Evolutionary conservation across 1,140 invertebrate species (phyloP).

Genomic region (Drosophila burlai): DNA sequence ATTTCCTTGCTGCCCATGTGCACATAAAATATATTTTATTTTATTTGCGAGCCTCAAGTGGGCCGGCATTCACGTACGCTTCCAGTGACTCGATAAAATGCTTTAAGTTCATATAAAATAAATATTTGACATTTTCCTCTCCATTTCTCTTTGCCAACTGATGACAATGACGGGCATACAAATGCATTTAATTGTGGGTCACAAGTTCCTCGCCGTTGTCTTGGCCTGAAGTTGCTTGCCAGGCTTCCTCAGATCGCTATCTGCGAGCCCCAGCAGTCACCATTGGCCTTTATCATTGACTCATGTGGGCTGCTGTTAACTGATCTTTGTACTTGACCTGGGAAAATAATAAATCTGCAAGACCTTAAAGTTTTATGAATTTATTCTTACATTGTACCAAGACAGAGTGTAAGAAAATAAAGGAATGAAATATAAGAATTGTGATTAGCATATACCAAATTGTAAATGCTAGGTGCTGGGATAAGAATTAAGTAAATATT

Average conservation of each 20-base stretch:
- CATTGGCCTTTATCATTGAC: constrained; percentile 17
- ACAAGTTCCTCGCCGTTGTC: constrained; percentile 30
- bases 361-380: neutral
- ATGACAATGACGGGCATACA: constrained; percentile 78
- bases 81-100: constrained; percentile 37
- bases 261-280: constrained; percentile 21
- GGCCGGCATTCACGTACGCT: constrained; percentile 22
- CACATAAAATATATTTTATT: constrained; percentile 79
- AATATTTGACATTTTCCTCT: constrained; percentile 75
- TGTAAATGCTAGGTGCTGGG: too few relatives aligned
- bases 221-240: constrained; percentile 27
- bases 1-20: constrained; percentile 36
- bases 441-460: too few relatives aligned
- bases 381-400: neutral
- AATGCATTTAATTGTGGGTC: constrained; percentile 78
- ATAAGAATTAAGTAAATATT: too few relatives aligned
- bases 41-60: constrained; percentile 59
- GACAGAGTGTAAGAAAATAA: neutral
- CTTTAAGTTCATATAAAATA: constrained; percentile 68
- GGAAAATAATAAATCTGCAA: neutral
- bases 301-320: neutral
- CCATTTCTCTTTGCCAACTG: constrained; percentile 46
- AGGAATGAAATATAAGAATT: neutral
- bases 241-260: constrained; percentile 20
- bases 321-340: constrained; percentile 2